Base-by-base conservation (phyloP, 2,113 vertebrate species). In the Brienomyrus longianalis region DNA sequence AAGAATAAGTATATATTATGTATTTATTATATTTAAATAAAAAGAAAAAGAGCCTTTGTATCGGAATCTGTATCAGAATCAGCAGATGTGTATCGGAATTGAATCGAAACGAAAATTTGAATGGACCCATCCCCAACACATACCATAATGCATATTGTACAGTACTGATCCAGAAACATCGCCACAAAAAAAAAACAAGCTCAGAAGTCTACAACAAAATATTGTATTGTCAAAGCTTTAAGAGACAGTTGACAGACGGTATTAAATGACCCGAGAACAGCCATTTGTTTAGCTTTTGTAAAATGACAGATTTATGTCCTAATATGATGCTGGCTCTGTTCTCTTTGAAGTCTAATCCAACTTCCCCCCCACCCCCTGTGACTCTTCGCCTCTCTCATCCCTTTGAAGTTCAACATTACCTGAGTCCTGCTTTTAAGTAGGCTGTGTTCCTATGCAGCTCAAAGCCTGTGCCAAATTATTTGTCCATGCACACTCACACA, bases 331-430 rank as follows among this genome's bases (percentile, higher is more conserved):
- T 27, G 47, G 15, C 84, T 51, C 77, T 83, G 47, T 86, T 86
- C 47, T 27, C 84, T 86, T 86, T 86, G 84, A 86, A 86, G 47
- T 51, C 3, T 86, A 27, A 51, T 86, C 48, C 84, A 86, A 48
- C 48, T 48, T 45, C 3, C 77, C 77, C 35, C 77, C 77, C 77
- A 35, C 77, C 31, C 77, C 39, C 15, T 45, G 31, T 83, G 31
- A 43, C 43, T 83, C 43, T 8, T 83, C 43, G 5, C 15, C 39
- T 86, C 45, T 50, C 84, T n/a, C 50, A 52, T 51, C 15, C 47
- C 84, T 86, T 86, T 86, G 47, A 86, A 86, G 84, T 51, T 51
- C n/a, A 27, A 31, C 27, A 50, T 51, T 31, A 86, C 50, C 84
- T 31, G 10, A 86, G 84, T 51, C 47, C 83, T 50, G 23, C 83